A percentile compares a stretch with the other conserved stretches of the same genome.
phyloP scores from a whole-genome alignment of 2,797 vertebrate genomes.

The Vespertilio murinus region DNA sequence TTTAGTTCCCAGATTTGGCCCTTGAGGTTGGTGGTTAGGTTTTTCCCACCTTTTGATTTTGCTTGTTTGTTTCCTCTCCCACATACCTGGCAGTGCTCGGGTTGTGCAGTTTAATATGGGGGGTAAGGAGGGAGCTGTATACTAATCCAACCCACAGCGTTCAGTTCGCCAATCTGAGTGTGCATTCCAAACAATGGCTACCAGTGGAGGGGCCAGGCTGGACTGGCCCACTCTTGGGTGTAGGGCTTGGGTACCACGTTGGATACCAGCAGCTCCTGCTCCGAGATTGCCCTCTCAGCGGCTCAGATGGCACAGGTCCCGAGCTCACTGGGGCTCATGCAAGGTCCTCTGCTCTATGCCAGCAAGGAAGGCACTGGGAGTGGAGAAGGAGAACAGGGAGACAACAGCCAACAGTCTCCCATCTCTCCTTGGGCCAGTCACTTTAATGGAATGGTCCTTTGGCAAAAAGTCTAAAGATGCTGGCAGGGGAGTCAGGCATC shows the following conservation, averaged over 20 bases:
- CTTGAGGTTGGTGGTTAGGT: not conserved
- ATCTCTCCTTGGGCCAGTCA: not conserved
- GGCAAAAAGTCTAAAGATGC: conserved; percentile 18
- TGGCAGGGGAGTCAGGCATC: not conserved
- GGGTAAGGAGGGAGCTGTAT: accelerated
- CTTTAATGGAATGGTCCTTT: not conserved
- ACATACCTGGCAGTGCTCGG: not conserved
- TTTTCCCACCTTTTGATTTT: not conserved
- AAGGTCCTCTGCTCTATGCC: not conserved
- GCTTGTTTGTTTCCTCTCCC: not conserved
- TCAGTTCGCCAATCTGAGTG: not conserved
- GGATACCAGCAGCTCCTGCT: not conserved
- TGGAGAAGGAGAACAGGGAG: not conserved
- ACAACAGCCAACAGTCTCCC: not conserved
- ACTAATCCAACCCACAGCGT: not conserved
- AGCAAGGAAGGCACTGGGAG: not conserved
- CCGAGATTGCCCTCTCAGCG: not conserved
- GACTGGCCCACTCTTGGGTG: not conserved
- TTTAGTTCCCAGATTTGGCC: not conserved
- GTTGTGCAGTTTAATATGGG: not conserved
- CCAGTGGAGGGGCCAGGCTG: not conserved
- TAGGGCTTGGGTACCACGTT: not conserved
- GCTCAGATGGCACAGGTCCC: not conserved
- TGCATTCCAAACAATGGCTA: not conserved
- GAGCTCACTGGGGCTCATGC: not conserved